Evolutionary conservation across 2,113 vertebrate species (phyloP), one percentile per base, ranked within the genome.

Genomic region (Neolamprologus caudopunctatus): DNA sequence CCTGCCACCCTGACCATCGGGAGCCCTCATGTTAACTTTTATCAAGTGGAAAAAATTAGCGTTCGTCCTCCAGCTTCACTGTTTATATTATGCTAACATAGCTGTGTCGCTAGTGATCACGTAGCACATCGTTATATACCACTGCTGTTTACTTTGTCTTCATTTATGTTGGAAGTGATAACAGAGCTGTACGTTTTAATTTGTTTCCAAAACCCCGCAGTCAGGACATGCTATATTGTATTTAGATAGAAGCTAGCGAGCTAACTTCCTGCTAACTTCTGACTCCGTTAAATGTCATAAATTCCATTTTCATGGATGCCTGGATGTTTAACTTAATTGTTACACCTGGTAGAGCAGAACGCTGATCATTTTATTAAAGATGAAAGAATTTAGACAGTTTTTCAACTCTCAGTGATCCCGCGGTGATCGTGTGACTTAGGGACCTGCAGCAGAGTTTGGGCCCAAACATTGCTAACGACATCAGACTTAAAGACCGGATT

Each of bases 131-230:
- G 5, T 21, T 54, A 54, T 21, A 12, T 54, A 54, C 51, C 51
- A 7, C 51, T 54, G 51, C 51, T 54, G 53, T 54, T 54, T 54
- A 54, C 0, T 21, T 54, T 8, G 51, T 4, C 10, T 54, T 54
- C 51, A 54, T 54, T 54, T 54, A 54, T 54, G n/a, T 21, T 12
- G 5, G 2, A 54, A 54, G 51, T 53, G 5, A 1, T 53, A 53
- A 0, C 9, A 54, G 51, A 54, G 5, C 51, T 21, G 3, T 54
- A 12, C 1, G 3, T 54, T 4, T 54, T 0, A 47, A 8, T 47
- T 47, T 47, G 45, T 47, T 47, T 17, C 45, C 0, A 1, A 47
- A 47, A 47, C 1, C 7, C 0, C 7, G 2, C 7, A 47, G 45
- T 47, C 14, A 17, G 14, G 2, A 47, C 45, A 47, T 17, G 7